These are phyloP conservation scores for Diarsia brunnea DNA, from an alignment of 2,888 invertebrate species.

Conservation along the genomic window DNA sequence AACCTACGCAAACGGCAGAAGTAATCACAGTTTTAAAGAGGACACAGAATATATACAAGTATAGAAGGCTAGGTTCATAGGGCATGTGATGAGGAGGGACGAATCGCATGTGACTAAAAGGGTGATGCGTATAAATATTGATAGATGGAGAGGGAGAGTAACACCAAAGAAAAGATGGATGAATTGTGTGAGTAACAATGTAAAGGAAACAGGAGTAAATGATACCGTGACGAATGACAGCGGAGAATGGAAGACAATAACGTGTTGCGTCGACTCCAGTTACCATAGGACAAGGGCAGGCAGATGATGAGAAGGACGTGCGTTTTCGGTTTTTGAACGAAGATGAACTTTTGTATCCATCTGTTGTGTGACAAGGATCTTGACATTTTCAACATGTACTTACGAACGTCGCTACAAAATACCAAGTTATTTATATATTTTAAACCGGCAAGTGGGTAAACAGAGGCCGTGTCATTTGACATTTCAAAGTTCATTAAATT, in stretches of 20 bases:
- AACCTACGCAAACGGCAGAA: neutral
- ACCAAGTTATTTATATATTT: constrained; percentile 49
- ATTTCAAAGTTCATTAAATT: constrained; percentile 41
- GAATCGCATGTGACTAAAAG: no score
- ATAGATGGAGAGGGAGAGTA: no score
- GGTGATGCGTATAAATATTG: no score
- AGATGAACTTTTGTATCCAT: constrained; percentile 5
- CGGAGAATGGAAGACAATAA: no score
- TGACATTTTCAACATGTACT: constrained; percentile 41
- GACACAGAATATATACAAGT: neutral
- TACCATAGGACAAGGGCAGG: no score
- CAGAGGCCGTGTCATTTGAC: constrained; percentile 34
- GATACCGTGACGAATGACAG: no score
- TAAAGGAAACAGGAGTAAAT: no score
- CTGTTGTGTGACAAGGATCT: constrained; percentile 23
- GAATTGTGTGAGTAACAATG: no score
- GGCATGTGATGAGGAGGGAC: no score
- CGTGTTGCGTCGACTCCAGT: no score
- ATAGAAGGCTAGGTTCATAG: constrained; percentile 2
- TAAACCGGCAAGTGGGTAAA: constrained; percentile 10
- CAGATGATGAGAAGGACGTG: no score
- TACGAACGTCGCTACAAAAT: constrained; percentile 33
- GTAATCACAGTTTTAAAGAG: neutral
- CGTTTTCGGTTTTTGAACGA: neutral
- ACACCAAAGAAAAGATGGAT: no score